Percentiles rank a stretch among this genome's conserved stretches.
Conservation (phyloP, 2,888 invertebrate genomes). For the Crepidodera aurea region DNA sequence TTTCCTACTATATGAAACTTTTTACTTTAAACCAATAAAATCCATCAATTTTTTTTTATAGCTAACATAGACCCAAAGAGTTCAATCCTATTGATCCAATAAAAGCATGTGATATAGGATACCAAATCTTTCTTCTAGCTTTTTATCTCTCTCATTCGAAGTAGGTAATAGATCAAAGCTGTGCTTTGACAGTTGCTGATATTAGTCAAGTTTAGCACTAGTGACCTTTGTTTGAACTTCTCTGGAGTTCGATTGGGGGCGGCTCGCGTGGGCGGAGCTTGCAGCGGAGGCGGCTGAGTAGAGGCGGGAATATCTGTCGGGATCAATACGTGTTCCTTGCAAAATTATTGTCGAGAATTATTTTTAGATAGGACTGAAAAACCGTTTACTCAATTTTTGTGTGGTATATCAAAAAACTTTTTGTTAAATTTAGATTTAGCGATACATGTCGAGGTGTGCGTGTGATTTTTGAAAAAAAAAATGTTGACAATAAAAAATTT, state of each 20-base stretch:
- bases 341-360: not conserved
- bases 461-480: too few species aligned
- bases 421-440: too few species aligned
- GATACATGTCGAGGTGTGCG: too few species aligned
- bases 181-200: not conserved
- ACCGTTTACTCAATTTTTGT: too few species aligned
- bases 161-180: not conserved
- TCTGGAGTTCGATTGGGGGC: constrained; percentile 60
- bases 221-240: constrained; percentile 11
- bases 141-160: not conserved
- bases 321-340: constrained; percentile 12
- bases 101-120: not conserved
- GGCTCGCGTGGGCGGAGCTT: constrained; percentile 62
- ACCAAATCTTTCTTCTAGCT: not conserved
- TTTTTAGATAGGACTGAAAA: constrained; percentile 2
- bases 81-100: not conserved
- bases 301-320: constrained; percentile 47
- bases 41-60: too few species aligned
- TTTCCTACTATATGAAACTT: too few species aligned
- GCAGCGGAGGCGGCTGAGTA: constrained; percentile 57
- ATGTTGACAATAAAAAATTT: too few species aligned
- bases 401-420: too few species aligned
- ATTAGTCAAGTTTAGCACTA: constrained; percentile 11
- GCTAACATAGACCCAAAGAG: not conserved
- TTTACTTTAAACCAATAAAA: too few species aligned